Conservation (phyloP, 2,888 invertebrate species). For the Sinopyrophorus schimmeli region DNA sequence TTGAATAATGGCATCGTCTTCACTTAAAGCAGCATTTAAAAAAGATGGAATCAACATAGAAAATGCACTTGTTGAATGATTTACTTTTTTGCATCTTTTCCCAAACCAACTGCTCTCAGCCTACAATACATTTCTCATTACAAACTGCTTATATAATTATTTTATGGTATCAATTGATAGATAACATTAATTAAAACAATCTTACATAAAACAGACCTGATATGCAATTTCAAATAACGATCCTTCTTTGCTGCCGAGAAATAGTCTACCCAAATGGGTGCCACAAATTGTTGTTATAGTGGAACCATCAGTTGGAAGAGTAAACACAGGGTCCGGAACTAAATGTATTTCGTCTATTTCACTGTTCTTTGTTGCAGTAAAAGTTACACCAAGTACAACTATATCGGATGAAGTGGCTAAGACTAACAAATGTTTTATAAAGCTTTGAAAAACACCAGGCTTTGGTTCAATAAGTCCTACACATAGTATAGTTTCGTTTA, state of each 20-base stretch:
- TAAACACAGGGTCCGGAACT: slow-evolving; percentile 93
- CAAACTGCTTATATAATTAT: too few relatives aligned
- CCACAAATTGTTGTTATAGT: slow-evolving; percentile 82
- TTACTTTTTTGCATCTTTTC: slow-evolving; percentile 91
- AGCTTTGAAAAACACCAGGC: slow-evolving; percentile 82
- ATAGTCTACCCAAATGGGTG: slow-evolving; percentile 83
- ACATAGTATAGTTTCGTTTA: slow-evolving; percentile 91
- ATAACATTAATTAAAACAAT: too few relatives aligned
- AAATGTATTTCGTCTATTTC: slow-evolving; percentile 79
- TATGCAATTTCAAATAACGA: slow-evolving; percentile 93
- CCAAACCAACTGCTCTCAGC: slow-evolving; percentile 92
- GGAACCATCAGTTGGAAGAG: slow-evolving; percentile 86
- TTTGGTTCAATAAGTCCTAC: slow-evolving; percentile 91
- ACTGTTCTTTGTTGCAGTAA: slow-evolving; percentile 59
- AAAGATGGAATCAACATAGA: slow-evolving; percentile 90
- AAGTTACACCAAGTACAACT: slow-evolving; percentile 78
- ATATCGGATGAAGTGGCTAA: slow-evolving; percentile 95
- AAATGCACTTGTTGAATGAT: slow-evolving; percentile 86
- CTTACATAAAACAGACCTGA: slow-evolving; percentile 73
- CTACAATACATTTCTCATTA: too few relatives aligned
- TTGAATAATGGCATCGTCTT: slow-evolving; percentile 87
- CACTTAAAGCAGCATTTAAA: slow-evolving; percentile 80
- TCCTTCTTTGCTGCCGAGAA: slow-evolving; percentile 93
- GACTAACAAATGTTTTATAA: slow-evolving; percentile 88
- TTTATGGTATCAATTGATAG: too few relatives aligned